These are phyloP conservation scores for Haliclona indistincta DNA, from an alignment of 37 sponge, comb jelly and placozoan species.

Conservation along the genomic window DNA sequence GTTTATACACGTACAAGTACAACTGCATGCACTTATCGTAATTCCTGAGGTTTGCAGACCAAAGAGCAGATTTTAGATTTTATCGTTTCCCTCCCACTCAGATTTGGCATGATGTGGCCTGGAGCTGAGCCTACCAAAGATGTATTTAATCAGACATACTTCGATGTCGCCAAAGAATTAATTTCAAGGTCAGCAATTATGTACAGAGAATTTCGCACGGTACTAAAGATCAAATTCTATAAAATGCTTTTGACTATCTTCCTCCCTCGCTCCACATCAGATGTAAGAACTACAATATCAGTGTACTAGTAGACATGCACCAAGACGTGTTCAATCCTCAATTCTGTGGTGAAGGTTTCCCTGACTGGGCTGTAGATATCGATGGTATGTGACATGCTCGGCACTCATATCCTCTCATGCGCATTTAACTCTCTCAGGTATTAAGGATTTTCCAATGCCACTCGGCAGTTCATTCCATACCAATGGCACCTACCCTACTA, in stretches of 20 bases:
- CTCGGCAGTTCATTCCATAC: constrained; percentile 53
- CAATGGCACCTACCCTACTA: constrained; percentile 54
- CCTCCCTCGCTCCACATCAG: background rate
- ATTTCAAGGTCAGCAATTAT: constrained; percentile 36
- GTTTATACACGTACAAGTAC: background rate
- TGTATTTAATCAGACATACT: constrained; percentile 82
- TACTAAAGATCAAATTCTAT: background rate
- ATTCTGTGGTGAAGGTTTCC: constrained; percentile 89
- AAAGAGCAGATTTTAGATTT: background rate
- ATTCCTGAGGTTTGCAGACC: background rate
- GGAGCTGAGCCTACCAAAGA: constrained; percentile 85
- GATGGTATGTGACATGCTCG: constrained; percentile 68
- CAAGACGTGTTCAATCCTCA: constrained; percentile 77
- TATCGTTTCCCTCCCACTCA: background rate
- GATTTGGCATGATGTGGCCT: constrained; percentile 93
- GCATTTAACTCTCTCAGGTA: constrained; percentile 35
- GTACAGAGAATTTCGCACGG: background rate
- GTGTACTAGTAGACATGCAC: constrained; percentile 90
- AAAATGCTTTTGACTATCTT: background rate
- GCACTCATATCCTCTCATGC: background rate
- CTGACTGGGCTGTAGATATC: constrained; percentile 84
- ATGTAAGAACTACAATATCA: constrained; percentile 71
- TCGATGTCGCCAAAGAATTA: constrained; percentile 41
- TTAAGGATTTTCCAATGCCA: constrained; percentile 59
- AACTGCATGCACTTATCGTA: no score